phyloP scores from a whole-genome alignment of 2,888 invertebrate species.

The Noctuana brunneofusca region DNA sequence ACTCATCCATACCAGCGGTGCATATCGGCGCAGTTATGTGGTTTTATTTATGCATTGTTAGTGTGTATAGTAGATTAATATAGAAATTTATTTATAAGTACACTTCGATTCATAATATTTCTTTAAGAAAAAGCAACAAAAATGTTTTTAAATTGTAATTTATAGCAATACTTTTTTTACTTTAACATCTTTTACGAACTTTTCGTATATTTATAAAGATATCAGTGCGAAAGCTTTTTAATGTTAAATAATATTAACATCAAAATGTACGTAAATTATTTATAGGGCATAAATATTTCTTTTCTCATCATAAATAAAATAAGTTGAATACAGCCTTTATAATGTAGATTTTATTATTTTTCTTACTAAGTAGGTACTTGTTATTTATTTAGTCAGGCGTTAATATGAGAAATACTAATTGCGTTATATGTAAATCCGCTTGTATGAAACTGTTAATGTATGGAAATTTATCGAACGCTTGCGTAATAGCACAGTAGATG shows the following conservation, averaged over 20 bases:
- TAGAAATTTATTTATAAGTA: conserved; percentile 3
- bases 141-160: too few species aligned
- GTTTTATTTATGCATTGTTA: conserved; percentile 52
- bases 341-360: too few species aligned
- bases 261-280: too few species aligned
- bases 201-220: too few species aligned
- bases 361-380: too few species aligned
- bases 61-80: conserved; percentile 42
- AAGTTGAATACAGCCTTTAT: too few species aligned
- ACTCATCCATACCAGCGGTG: conserved; percentile 82
- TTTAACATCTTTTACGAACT: too few species aligned
- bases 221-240: too few species aligned
- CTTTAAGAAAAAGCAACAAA: neutral
- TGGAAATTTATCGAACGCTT: conserved; percentile 48
- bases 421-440: neutral
- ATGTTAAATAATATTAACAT: too few species aligned
- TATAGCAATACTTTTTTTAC: too few species aligned
- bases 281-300: too few species aligned
- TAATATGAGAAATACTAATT: neutral
- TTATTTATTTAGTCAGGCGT: neutral
- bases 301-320: too few species aligned
- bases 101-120: neutral
- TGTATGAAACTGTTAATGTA: neutral
- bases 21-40: conserved; percentile 70
- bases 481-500: conserved; percentile 52